phyloP scores from a whole-genome alignment of 2,797 vertebrate genomes.

The Girardinus metallicus region DNA sequence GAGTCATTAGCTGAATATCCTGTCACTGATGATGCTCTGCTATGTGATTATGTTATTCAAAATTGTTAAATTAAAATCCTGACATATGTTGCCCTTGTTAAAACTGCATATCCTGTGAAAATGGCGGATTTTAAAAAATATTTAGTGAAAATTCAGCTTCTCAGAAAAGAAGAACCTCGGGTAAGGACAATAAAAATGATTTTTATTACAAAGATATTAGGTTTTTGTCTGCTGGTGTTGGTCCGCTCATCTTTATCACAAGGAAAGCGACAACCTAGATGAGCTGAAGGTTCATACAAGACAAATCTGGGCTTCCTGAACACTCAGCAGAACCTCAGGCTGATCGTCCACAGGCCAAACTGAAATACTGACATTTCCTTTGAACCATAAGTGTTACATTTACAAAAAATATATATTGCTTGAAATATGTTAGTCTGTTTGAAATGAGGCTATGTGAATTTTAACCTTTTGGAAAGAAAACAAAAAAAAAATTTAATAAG shows the following conservation, averaged over 20 bases:
- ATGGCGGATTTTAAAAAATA: not conserved
- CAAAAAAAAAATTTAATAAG: not conserved
- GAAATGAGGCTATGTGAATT: too few species aligned
- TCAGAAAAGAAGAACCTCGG: not conserved
- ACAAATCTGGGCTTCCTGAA: not conserved
- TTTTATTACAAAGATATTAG: not conserved
- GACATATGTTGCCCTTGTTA: not conserved
- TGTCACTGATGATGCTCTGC: slow-evolving; percentile 7
- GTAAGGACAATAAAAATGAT: not conserved
- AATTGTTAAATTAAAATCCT: not conserved
- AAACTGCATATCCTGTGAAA: not conserved
- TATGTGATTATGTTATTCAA: not conserved
- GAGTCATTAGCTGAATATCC: slow-evolving; percentile 10
- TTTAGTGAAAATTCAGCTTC: not conserved
- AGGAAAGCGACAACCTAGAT: not conserved
- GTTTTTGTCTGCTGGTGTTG: not conserved
- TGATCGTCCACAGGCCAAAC: not conserved
- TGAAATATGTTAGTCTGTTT: not conserved
- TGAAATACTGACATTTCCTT: not conserved
- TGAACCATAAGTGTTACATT: not conserved
- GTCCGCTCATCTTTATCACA: not conserved
- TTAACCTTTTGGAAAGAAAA: too few species aligned
- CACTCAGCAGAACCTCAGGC: not conserved
- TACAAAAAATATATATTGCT: not conserved
- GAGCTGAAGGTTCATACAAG: not conserved